phyloP scores from a whole-genome alignment of 37 sponge, comb jelly and placozoan genomes.

The Mnemiopsis leidyi region DNA sequence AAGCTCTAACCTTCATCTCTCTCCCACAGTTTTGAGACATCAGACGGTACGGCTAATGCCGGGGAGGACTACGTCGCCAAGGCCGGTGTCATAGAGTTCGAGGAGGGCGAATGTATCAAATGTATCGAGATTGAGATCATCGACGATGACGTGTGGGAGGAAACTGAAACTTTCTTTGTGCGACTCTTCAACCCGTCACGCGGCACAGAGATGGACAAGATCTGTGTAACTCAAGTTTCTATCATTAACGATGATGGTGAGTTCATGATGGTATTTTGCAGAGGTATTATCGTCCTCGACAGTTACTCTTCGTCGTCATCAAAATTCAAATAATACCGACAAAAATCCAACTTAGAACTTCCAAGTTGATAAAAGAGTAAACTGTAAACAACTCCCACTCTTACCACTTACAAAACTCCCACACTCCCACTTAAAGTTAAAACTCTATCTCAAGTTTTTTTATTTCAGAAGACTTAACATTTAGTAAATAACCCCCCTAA shows the following conservation, averaged over 20 bases:
- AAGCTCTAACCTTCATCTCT: too few species aligned
- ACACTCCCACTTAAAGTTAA: too few species aligned
- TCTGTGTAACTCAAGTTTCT: conserved; percentile 44
- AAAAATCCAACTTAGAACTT: too few species aligned
- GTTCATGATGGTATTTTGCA: too few species aligned
- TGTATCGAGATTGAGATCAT: conserved; percentile 59
- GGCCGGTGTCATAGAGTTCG: conserved; percentile 39
- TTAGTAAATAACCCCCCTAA: too few species aligned
- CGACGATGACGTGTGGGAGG: conserved; percentile 65
- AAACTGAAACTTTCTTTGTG: conserved; percentile 63
- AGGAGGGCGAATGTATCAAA: conserved; percentile 53
- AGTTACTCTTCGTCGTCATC: too few species aligned
- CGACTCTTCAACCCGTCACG: conserved; percentile 56
- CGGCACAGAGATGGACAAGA: conserved; percentile 54
- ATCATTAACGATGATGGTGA: conserved; percentile 67
- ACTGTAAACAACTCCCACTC: too few species aligned
- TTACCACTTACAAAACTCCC: too few species aligned
- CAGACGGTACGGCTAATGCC: conserved; percentile 60
- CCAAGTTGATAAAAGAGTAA: too few species aligned
- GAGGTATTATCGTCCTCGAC: too few species aligned
- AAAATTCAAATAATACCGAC: too few species aligned
- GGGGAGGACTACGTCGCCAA: conserved; percentile 59
- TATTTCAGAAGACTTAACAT: background rate
- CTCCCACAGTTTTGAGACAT: conserved; percentile 55
- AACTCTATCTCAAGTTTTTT: too few species aligned